Percentiles rank a stretch among this genome's conserved stretches.
Conservation (phyloP, 2,797 vertebrate species). For the Morus bassanus region DNA sequence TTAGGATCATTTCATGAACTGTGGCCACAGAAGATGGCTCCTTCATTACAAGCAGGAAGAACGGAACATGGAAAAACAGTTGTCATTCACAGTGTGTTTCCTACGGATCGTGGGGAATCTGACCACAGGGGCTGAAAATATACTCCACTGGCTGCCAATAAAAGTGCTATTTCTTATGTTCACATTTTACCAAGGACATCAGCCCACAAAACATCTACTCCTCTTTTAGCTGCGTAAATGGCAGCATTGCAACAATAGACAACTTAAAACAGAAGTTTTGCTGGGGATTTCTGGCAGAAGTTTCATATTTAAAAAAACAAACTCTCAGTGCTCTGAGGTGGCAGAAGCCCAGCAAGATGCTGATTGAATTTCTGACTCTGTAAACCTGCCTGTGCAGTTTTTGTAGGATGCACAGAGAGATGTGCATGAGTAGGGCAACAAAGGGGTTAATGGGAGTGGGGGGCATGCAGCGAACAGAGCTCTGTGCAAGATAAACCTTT, state of each 20-base stretch:
- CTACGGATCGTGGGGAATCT: conserved; percentile 28
- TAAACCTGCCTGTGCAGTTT: background rate
- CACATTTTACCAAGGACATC: conserved; percentile 40
- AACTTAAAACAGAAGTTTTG: conserved; percentile 25
- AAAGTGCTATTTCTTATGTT: conserved; percentile 36
- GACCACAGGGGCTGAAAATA: conserved; percentile 51
- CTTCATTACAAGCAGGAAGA: background rate
- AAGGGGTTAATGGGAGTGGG: background rate
- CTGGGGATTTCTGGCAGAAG: conserved; percentile 10
- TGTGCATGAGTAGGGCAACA: background rate
- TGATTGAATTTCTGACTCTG: background rate
- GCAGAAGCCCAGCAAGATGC: background rate
- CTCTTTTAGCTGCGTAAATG: background rate
- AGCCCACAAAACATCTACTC: conserved; percentile 25
- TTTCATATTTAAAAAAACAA: background rate
- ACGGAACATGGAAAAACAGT: conserved; percentile 28
- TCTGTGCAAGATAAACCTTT: background rate
- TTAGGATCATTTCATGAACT: background rate
- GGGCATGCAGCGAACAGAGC: background rate
- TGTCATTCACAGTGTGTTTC: conserved; percentile 43
- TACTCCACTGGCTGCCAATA: background rate
- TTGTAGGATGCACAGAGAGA: background rate
- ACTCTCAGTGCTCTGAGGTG: background rate
- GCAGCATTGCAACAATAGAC: background rate
- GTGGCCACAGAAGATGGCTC: background rate